Conservation (phyloP, 2,888 invertebrate species). For the Watsonalla binaria region DNA sequence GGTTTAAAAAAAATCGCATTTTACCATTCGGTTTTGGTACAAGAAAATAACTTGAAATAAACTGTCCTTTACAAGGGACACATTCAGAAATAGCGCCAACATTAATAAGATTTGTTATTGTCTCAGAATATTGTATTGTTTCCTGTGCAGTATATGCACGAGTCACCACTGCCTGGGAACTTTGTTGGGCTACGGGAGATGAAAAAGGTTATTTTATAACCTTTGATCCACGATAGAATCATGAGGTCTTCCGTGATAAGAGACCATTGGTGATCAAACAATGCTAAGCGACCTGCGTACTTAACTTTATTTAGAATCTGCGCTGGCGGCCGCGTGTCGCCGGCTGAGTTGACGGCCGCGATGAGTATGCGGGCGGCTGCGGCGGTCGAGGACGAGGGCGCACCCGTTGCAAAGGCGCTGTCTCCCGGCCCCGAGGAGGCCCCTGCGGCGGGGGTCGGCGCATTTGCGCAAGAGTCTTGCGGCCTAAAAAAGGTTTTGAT, state of each 20-base stretch:
- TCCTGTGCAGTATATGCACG: not conserved
- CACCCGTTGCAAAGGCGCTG: too few relatives aligned
- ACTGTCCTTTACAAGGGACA: slow-evolving; percentile 2
- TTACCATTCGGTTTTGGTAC: not conserved
- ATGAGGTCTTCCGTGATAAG: slow-evolving; percentile 10
- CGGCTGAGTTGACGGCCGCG: not conserved
- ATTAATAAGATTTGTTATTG: slow-evolving; percentile 3
- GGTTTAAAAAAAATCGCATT: too few relatives aligned
- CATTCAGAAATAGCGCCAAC: slow-evolving; percentile 5
- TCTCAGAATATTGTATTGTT: not conserved
- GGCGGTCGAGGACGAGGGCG: not conserved
- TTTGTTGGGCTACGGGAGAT: not conserved
- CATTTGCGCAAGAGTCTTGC: slow-evolving; percentile 6
- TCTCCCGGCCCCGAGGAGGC: too few relatives aligned
- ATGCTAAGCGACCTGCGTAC: slow-evolving; percentile 9
- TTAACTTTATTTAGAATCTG: not conserved
- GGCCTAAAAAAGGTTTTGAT: slow-evolving; percentile 7
- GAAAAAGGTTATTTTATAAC: slow-evolving; percentile 5
- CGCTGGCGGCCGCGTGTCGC: not conserved
- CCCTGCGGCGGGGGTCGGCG: slow-evolving; percentile 1
- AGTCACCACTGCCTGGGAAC: not conserved
- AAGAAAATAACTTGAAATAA: not conserved
- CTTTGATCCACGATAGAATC: slow-evolving; percentile 11
- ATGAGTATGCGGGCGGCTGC: slow-evolving; percentile 2
- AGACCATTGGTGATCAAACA: slow-evolving; percentile 11